These are phyloP conservation scores for Rhinichthys osculus DNA, from an alignment of 2,797 vertebrate genomes.

Conservation along the genomic window DNA sequence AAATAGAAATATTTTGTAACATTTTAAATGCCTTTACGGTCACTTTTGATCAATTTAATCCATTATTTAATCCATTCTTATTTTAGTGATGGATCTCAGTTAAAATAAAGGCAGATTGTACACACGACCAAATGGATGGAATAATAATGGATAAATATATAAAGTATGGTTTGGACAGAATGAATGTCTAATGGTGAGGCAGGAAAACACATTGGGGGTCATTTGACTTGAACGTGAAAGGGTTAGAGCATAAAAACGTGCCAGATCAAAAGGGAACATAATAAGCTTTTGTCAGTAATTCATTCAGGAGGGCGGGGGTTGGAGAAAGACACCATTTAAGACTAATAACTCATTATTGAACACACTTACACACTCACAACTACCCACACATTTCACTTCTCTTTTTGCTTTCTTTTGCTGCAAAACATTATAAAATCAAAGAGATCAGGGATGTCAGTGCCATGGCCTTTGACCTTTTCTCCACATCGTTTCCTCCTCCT, in stretches of 20 bases:
- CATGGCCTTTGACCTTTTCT: not conserved
- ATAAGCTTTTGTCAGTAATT: slow-evolving; percentile 77
- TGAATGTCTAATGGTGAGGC: slow-evolving; percentile 15
- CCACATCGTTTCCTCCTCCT: not conserved
- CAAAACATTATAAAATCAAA: not conserved
- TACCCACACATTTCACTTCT: not conserved
- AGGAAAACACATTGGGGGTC: not conserved
- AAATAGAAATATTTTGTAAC: not conserved
- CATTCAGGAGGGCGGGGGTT: slow-evolving; percentile 59
- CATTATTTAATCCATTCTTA: not conserved
- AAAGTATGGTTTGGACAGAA: slow-evolving; percentile 8
- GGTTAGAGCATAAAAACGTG: slow-evolving; percentile 64
- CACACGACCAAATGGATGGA: not conserved
- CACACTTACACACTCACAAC: slow-evolving; percentile 1
- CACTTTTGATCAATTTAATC: not conserved
- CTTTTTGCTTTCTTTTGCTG: not conserved
- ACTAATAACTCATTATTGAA: slow-evolving; percentile 75
- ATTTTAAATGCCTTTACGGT: not conserved
- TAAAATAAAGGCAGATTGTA: not conserved
- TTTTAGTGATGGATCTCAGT: not conserved
- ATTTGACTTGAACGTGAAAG: slow-evolving; percentile 74
- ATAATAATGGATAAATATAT: not conserved
- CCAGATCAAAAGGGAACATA: slow-evolving; percentile 78
- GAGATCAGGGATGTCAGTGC: not conserved
- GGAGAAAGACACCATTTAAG: slow-evolving; percentile 70